Percentiles rank a stretch among this genome's conserved stretches.
Evolutionary conservation across 2,797 vertebrate species (phyloP).

Genomic region (Neosalanx taihuensis): DNA sequence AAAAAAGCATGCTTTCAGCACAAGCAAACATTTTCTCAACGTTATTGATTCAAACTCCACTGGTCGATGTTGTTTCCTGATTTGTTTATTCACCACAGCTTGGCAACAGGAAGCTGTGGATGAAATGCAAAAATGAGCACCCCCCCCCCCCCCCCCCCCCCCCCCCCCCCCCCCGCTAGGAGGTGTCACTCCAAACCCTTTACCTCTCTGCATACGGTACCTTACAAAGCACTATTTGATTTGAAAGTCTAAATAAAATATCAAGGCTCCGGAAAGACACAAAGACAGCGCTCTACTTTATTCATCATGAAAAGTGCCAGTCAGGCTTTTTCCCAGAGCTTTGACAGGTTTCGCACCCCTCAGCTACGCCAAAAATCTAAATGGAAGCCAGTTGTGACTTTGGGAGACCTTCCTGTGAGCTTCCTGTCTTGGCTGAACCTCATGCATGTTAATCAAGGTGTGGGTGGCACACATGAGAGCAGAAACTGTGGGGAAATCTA

Average conservation of each 20-base stretch:
- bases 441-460: conserved; percentile 16
- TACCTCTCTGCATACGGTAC: conserved; percentile 1
- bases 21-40: not conserved
- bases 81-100: not conserved
- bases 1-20: not conserved
- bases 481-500: not conserved
- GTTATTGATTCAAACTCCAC: not conserved
- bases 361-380: not conserved
- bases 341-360: conserved; percentile 12
- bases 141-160: not conserved
- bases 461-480: conserved; percentile 12
- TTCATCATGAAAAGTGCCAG: conserved; percentile 11
- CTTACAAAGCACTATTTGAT: not conserved
- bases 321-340: not conserved
- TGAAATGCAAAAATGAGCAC: conserved; percentile 10
- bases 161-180: not conserved
- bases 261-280: not conserved
- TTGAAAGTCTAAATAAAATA: conserved; percentile 19
- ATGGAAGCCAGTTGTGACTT: conserved; percentile 10
- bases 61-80: not conserved
- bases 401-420: conserved; percentile 18
- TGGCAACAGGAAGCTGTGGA: not conserved
- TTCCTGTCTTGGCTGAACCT: not conserved
- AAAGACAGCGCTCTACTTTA: not conserved
- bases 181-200: conserved; percentile 4